Evolutionary conservation across 2,113 vertebrate genomes (phyloP).

Genomic region (Indicator indicator): DNA sequence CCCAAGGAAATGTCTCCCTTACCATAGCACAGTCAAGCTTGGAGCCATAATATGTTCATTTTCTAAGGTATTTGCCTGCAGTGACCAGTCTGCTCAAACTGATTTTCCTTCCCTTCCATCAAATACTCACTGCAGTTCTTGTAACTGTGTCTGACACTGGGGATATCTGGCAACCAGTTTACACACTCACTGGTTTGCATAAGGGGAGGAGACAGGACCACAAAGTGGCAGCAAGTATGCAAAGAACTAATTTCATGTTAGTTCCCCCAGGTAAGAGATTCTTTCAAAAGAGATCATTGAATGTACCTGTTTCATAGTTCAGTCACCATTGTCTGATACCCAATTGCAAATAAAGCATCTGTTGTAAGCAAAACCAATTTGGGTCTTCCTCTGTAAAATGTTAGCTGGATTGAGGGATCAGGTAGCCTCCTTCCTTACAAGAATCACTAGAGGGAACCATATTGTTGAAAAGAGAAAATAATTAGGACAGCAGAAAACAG

Average conservation of each 20-base stretch:
- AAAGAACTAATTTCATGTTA: conserved; percentile 3
- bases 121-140: conserved; percentile 37
- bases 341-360: conserved; percentile 82
- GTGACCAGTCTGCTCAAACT: conserved; percentile 37
- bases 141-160: conserved; percentile 4
- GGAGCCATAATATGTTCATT: neutral
- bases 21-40: neutral
- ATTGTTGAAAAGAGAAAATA: conserved; percentile 75
- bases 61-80: neutral
- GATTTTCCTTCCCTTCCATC: conserved; percentile 41
- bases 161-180: conserved; percentile 37
- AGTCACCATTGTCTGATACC: conserved; percentile 66
- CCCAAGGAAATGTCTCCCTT: neutral
- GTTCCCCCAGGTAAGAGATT: conserved; percentile 46
- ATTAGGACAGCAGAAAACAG: conserved; percentile 71
- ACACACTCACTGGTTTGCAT: conserved; percentile 18
- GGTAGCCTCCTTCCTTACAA: conserved; percentile 79
- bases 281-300: conserved; percentile 58
- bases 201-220: conserved; percentile 20
- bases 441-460: conserved; percentile 80
- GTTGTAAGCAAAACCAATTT: conserved; percentile 83
- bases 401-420: conserved; percentile 83
- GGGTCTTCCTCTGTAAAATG: conserved; percentile 81
- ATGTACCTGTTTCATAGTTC: conserved; percentile 68
- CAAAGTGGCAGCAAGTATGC: conserved; percentile 6